Evolutionary conservation across 2,113 vertebrate species (phyloP).

Genomic region (Hemiscyllium ocellatum): DNA sequence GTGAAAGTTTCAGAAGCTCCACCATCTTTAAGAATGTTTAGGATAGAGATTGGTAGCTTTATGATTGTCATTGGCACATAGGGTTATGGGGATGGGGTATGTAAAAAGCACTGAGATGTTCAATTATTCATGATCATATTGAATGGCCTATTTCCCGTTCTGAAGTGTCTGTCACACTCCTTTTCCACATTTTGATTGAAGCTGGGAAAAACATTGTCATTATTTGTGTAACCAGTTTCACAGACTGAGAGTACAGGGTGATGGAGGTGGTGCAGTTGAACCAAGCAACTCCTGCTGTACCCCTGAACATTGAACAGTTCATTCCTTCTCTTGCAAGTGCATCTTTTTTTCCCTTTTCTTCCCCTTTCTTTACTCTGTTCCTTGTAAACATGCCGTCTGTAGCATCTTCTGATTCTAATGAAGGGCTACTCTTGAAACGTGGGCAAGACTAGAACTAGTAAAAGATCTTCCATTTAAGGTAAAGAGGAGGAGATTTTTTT

Average conservation of each 20-base stretch:
- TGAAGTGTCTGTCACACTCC: not conserved
- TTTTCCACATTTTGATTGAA: not conserved
- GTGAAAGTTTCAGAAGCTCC: not conserved
- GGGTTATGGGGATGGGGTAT: no score
- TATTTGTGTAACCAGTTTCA: not conserved
- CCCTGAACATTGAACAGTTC: not conserved
- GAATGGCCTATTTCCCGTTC: no score
- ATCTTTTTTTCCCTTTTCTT: not conserved
- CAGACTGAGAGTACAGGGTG: not conserved
- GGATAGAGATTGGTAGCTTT: no score
- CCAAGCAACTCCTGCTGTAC: not conserved
- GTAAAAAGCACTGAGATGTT: no score
- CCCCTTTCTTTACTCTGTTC: not conserved
- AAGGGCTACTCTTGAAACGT: not conserved
- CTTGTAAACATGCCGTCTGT: not conserved
- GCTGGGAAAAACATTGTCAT: not conserved
- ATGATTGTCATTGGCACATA: no score
- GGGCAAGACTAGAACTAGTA: no score
- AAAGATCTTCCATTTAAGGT: no score
- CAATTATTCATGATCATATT: no score
- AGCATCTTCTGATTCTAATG: not conserved
- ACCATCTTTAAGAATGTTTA: no score
- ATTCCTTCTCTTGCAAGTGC: not conserved
- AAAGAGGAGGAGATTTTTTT: no score
- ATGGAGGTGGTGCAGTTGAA: not conserved